Percentiles rank a stretch among this genome's conserved stretches.
These are phyloP conservation scores for Calameuta idolon DNA, from an alignment of 2,888 invertebrate genomes.

Conservation along the genomic window DNA sequence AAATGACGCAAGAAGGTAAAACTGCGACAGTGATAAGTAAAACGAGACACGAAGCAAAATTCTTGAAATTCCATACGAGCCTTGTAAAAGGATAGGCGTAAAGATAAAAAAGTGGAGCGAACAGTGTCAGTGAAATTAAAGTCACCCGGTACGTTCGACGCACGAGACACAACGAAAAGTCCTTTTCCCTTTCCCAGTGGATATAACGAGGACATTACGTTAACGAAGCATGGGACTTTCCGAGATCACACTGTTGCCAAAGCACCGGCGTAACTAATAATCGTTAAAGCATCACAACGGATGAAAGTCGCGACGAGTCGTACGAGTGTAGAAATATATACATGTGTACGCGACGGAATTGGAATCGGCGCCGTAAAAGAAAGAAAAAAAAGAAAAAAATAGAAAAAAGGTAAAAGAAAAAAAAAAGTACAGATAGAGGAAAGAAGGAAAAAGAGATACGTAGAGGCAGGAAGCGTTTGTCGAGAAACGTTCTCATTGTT, in stretches of 20 bases:
- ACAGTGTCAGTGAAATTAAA: neutral
- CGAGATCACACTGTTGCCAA: neutral
- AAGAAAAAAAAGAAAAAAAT: constrained; percentile 6
- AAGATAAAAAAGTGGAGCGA: neutral
- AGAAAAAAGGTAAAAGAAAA: neutral
- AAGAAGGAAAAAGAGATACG: constrained; percentile 15
- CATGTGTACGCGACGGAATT: neutral
- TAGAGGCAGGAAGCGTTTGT: neutral
- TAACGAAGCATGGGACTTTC: neutral
- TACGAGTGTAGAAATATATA: neutral
- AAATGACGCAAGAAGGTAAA: neutral
- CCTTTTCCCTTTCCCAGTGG: neutral
- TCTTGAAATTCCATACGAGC: neutral
- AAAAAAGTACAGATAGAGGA: neutral
- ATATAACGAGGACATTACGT: neutral
- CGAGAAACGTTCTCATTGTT: constrained; percentile 3
- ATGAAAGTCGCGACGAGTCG: neutral
- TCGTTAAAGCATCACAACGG: neutral
- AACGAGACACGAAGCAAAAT: neutral
- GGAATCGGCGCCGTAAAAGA: neutral
- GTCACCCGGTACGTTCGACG: neutral
- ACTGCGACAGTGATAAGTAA: neutral
- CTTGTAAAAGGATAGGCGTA: neutral
- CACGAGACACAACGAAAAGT: neutral
- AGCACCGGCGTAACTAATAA: neutral